Evolutionary conservation across 2,888 invertebrate species (phyloP).

Genomic region (Hyles lineata): DNA sequence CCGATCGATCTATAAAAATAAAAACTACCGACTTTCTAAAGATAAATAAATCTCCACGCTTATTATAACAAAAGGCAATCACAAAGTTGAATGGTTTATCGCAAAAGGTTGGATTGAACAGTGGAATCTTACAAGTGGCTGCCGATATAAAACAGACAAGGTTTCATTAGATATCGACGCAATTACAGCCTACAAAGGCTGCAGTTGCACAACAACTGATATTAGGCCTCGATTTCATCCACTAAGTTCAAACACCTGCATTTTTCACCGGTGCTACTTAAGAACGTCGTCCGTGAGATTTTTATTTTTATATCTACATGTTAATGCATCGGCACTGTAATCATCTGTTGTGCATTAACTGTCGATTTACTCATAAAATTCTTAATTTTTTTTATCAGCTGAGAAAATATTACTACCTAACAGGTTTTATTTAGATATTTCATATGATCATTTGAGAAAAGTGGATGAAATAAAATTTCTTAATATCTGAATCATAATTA

Average conservation of each 20-base stretch:
- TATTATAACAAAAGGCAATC: neutral
- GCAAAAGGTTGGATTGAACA: constrained; percentile 28
- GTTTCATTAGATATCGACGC: constrained; percentile 60
- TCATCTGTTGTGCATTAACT: constrained; percentile 13
- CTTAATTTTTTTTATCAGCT: neutral
- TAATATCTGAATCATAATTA: too few relatives aligned
- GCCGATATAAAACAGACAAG: constrained; percentile 62
- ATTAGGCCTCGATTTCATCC: constrained; percentile 54
- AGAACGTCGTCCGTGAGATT: neutral
- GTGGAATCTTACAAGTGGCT: constrained; percentile 10
- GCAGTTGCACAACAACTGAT: constrained; percentile 55
- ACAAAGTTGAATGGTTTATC: neutral
- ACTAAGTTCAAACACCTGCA: constrained; percentile 49
- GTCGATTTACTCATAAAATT: constrained; percentile 20
- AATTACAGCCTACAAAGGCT: constrained; percentile 63
- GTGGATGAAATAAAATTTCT: too few relatives aligned
- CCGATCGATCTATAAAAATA: too few relatives aligned
- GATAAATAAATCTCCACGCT: neutral
- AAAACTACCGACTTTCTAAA: too few relatives aligned
- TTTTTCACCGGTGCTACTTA: constrained; percentile 37
- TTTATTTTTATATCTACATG: constrained; percentile 25
- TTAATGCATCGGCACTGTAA: constrained; percentile 22
- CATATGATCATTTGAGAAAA: neutral
- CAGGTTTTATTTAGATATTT: constrained; percentile 5
- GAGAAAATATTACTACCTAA: neutral